Percentiles rank a stretch among this genome's conserved stretches.
phyloP scores from a whole-genome alignment of 2,888 invertebrate genomes.

The Buathra laborator region DNA sequence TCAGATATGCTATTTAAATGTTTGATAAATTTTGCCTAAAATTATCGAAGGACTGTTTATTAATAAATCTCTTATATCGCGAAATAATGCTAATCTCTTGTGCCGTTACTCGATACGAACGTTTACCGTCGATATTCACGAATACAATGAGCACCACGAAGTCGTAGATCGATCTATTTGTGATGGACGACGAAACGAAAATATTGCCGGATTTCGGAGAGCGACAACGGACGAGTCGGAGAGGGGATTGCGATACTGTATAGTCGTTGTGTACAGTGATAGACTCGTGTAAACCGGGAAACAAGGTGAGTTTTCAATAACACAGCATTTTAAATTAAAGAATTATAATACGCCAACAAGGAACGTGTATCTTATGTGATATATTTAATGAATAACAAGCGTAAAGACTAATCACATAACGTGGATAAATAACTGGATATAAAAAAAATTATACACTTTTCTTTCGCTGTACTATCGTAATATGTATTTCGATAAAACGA shows the following conservation, averaged over 20 bases:
- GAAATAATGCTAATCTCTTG: background rate
- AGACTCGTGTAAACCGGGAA: too few relatives aligned
- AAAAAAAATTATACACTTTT: too few relatives aligned
- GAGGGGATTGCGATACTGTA: background rate
- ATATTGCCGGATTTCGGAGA: conserved; percentile 7
- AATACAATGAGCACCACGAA: conserved; percentile 41
- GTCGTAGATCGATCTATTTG: background rate
- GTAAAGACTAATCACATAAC: too few relatives aligned
- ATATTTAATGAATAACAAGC: too few relatives aligned
- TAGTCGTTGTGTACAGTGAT: background rate
- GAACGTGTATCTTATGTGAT: too few relatives aligned
- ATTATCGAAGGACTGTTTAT: background rate
- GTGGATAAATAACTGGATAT: too few relatives aligned
- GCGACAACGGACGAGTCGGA: background rate
- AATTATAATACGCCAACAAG: too few relatives aligned
- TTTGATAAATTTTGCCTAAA: background rate
- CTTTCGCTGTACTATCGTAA: too few relatives aligned
- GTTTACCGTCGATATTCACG: conserved; percentile 24
- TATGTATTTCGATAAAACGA: too few relatives aligned
- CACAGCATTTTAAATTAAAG: too few relatives aligned
- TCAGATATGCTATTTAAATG: background rate
- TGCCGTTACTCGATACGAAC: conserved; percentile 6
- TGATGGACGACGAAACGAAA: conserved; percentile 20
- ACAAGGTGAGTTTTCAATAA: too few relatives aligned
- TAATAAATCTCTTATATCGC: background rate